phyloP scores from a whole-genome alignment of 2,797 vertebrate species.

The Thalassophryne amazonica region DNA sequence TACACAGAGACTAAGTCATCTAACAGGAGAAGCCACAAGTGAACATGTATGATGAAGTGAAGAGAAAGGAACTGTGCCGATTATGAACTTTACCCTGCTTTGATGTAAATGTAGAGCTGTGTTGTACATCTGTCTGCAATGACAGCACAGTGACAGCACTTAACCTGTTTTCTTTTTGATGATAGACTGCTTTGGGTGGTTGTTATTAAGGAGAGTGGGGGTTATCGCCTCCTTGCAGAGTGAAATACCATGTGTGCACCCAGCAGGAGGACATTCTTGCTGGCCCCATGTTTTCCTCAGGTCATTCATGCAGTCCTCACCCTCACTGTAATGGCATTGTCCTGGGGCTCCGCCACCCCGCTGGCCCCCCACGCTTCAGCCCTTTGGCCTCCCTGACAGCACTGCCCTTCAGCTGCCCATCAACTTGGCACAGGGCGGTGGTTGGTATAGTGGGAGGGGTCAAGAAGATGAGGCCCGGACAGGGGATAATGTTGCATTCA shows the following conservation, averaged over 20 bases:
- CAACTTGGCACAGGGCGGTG: constrained; percentile 31
- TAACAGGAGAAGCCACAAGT: not conserved
- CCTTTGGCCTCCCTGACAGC: constrained; percentile 66
- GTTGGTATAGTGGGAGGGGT: constrained; percentile 21
- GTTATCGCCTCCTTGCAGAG: constrained; percentile 70
- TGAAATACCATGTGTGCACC: constrained; percentile 86
- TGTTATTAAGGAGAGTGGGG: constrained; percentile 58
- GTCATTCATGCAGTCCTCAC: constrained; percentile 74
- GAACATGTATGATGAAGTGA: not conserved
- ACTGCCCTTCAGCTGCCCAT: constrained; percentile 65
- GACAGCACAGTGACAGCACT: constrained; percentile 21
- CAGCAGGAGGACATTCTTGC: constrained; percentile 90
- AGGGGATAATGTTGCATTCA: constrained; percentile 5
- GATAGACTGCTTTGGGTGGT: constrained; percentile 50
- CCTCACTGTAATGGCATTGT: constrained; percentile 76
- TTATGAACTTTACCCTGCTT: not conserved
- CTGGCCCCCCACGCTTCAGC: constrained; percentile 60
- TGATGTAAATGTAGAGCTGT: not conserved
- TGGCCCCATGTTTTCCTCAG: constrained; percentile 81
- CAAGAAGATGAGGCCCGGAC: constrained; percentile 8
- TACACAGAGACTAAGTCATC: not conserved
- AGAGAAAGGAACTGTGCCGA: not conserved
- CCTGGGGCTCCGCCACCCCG: constrained; percentile 55
- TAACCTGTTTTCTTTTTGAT: constrained; percentile 47
- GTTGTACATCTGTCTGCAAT: constrained; percentile 24